Evolutionary conservation across 2,797 vertebrate species (phyloP).

Genomic region (Pangasius krempfi): DNA sequence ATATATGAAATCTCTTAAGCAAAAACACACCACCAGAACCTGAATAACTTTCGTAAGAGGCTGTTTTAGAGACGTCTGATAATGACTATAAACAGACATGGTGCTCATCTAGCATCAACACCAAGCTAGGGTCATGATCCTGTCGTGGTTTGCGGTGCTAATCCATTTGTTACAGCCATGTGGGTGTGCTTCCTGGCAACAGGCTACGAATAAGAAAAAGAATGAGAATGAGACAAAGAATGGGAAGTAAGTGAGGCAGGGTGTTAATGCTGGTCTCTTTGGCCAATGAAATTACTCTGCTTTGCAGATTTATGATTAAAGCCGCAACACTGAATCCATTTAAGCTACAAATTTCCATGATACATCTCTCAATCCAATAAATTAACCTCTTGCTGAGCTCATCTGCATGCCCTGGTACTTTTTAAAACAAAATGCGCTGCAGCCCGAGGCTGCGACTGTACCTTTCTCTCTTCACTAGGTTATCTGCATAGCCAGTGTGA

Average conservation of each 20-base stretch:
- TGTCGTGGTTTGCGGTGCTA: constrained; percentile 17
- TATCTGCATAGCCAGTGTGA: constrained; percentile 31
- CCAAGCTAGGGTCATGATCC: not conserved
- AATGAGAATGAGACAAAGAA: constrained; percentile 13
- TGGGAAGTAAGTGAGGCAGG: constrained; percentile 2
- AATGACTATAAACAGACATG: not conserved
- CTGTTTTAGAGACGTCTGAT: too few species aligned
- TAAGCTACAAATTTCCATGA: not conserved
- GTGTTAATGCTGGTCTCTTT: not conserved
- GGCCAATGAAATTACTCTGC: not conserved
- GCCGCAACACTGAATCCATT: constrained; percentile 16
- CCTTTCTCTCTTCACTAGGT: constrained; percentile 44
- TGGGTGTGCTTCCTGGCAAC: constrained; percentile 65
- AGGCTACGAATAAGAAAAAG: constrained; percentile 11
- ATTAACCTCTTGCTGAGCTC: constrained; percentile 42
- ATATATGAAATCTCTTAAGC: not conserved
- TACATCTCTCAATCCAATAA: not conserved
- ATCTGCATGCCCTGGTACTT: constrained; percentile 25
- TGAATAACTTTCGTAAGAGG: not conserved
- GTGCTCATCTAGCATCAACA: not conserved
- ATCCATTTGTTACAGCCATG: constrained; percentile 87
- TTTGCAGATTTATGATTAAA: constrained; percentile 18
- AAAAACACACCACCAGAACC: not conserved
- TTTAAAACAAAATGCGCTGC: constrained; percentile 28
- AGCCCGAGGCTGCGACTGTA: constrained; percentile 29